A percentile compares a stretch with the other conserved stretches of the same genome.
Conservation (phyloP, 2,888 invertebrate species). For the Bembecia ichneumoniformis region DNA sequence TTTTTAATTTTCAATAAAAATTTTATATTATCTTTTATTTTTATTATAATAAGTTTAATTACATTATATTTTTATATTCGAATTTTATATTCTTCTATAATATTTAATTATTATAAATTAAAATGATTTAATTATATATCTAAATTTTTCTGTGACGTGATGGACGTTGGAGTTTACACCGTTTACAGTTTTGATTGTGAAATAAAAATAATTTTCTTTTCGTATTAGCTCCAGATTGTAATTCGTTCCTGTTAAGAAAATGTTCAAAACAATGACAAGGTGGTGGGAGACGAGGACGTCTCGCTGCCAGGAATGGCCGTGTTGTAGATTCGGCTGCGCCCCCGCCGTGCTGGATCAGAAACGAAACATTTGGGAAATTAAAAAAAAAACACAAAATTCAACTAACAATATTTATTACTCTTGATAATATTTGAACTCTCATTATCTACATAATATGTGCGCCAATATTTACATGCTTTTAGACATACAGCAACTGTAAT, state of each 20-base stretch:
- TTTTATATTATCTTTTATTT: constrained; percentile 48
- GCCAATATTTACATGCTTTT: constrained; percentile 62
- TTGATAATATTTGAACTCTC: constrained; percentile 69
- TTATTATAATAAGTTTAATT: constrained; percentile 67
- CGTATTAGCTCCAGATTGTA: too few species aligned
- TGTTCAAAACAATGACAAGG: too few species aligned
- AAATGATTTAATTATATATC: constrained; percentile 51
- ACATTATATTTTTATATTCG: constrained; percentile 72
- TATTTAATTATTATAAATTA: constrained; percentile 61
- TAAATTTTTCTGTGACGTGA: too few species aligned
- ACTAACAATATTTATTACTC: constrained; percentile 68
- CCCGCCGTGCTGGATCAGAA: too few species aligned
- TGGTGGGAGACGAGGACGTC: too few species aligned
- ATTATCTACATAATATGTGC: constrained; percentile 63
- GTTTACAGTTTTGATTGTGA: too few species aligned
- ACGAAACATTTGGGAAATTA: not conserved
- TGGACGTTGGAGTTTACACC: too few species aligned
- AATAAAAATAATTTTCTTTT: too few species aligned
- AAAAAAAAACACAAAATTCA: constrained; percentile 20
- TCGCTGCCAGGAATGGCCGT: too few species aligned
- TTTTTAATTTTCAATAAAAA: constrained; percentile 53
- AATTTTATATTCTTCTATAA: constrained; percentile 57
- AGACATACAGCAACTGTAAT: constrained; percentile 58
- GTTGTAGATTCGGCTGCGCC: too few species aligned
- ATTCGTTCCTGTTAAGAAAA: too few species aligned